Base-by-base conservation (phyloP, 2,113 vertebrate species). In the Gavialis gangeticus region DNA sequence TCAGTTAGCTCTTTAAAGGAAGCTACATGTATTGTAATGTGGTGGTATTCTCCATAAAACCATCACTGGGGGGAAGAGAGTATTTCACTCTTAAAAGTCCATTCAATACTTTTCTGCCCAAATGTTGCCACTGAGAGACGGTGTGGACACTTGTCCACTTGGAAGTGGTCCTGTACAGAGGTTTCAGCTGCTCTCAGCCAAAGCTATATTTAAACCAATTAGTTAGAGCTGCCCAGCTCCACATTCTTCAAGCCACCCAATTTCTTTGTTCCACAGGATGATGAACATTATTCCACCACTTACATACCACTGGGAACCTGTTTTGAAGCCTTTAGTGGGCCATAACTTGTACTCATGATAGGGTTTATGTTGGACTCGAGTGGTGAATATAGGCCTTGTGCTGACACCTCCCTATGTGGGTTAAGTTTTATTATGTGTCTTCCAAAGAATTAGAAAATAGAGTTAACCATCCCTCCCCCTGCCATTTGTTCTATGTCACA, bases 361-460 rank as follows among this genome's bases (percentile, higher is more conserved):
- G 56, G 57, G 4, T 79, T 91, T 86, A 75, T 6, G 9, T 3
- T 64, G 0, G 0, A 75, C 21, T 71, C 46, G 77, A 79, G 5
- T 1, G 0, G 28, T 73, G 22, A 37, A 55, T 37, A 9, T 3
- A 75, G 58, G 54, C 2, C 1, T 71, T 18, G 67, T 12, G 30
- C 30, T 37, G n/a, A 30, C 5, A 34, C 37, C 15, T 71, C 30
- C 37, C 18, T 21, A 71, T 5, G 22, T 6, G 12, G 30, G 30
- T 71, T 17, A 71, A 13, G 37, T 71, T 69, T 16, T 69, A 69
- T 69, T 71, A 17, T 3, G 3, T 28, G 19, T 21, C 24, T 86
- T 87, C 88, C 25, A 79, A 87, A n/a, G 25, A 87, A 77, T 57
- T 56, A 69, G 83, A 54, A 34, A 63, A 60, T 2, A 55, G 37